Percentiles rank a stretch among this genome's conserved stretches.
phyloP scores from a whole-genome alignment of 2,113 vertebrate species.

The Amphiprion ocellaris region DNA sequence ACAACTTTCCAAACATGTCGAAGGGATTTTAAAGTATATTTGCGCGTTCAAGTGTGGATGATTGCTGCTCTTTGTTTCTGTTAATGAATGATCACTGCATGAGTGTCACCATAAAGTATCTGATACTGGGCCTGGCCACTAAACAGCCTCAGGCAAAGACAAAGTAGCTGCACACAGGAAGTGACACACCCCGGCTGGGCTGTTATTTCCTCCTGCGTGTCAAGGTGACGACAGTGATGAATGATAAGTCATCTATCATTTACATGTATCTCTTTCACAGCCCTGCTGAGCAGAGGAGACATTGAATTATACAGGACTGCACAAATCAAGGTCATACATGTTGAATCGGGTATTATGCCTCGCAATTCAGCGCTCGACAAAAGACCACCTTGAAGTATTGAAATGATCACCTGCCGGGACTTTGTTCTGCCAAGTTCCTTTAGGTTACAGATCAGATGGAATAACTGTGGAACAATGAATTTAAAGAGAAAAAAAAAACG shows the following conservation, averaged over 20 bases:
- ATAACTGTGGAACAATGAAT: not conserved
- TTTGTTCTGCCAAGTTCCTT: slow-evolving; percentile 12
- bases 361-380: not conserved
- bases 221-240: slow-evolving; percentile 72
- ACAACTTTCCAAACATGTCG: slow-evolving; percentile 3
- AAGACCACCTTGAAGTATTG: slow-evolving; percentile 45
- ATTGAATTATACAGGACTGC: slow-evolving; percentile 65
- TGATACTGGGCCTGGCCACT: slow-evolving; percentile 43
- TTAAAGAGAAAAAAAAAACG: not conserved
- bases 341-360: slow-evolving; percentile 35
- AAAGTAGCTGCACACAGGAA: slow-evolving; percentile 68
- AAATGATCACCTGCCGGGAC: slow-evolving; percentile 17
- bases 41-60: not conserved
- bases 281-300: slow-evolving; percentile 47
- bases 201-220: slow-evolving; percentile 70
- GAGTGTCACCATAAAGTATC: not conserved
- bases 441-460: not conserved
- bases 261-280: slow-evolving; percentile 61
- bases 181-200: slow-evolving; percentile 50
- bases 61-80: not conserved
- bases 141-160: slow-evolving; percentile 45
- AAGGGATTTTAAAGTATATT: not conserved
- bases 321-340: slow-evolving; percentile 71
- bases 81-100: slow-evolving; percentile 19
- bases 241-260: slow-evolving; percentile 74